Evolutionary conservation across 2,888 invertebrate species (phyloP).

Genomic region (Oxycera nigricornis): DNA sequence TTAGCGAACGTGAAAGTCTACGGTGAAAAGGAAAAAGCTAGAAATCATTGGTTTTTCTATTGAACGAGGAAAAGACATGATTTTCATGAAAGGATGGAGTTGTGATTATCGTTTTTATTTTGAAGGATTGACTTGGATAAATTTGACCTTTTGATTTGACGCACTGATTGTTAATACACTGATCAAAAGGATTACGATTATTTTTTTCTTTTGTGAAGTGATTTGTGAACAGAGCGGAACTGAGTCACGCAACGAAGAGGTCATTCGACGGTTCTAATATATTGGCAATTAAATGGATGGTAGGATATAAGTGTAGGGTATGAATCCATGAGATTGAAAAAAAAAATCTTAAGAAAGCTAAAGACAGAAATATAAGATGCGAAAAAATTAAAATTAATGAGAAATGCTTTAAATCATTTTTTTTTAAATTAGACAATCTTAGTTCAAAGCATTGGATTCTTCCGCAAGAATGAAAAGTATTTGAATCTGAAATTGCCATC

Average conservation of each 20-base stretch:
- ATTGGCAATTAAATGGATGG: not conserved
- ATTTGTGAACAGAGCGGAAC: not conserved
- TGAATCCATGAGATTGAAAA: too few species aligned
- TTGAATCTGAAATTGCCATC: too few species aligned
- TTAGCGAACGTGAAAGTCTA: not conserved
- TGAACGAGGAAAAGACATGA: not conserved
- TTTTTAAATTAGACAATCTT: too few species aligned
- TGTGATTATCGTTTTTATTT: not conserved
- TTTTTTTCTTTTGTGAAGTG: not conserved
- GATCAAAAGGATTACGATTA: not conserved
- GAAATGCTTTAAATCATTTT: too few species aligned
- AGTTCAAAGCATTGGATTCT: too few species aligned
- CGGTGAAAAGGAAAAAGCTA: not conserved
- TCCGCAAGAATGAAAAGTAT: too few species aligned
- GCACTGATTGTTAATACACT: not conserved
- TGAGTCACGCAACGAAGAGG: not conserved
- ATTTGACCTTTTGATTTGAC: slow-evolving; percentile 9
- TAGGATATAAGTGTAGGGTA: not conserved
- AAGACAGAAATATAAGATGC: too few species aligned
- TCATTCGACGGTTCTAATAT: not conserved
- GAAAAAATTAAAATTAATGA: too few species aligned
- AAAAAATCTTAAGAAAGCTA: too few species aligned
- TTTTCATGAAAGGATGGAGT: not conserved
- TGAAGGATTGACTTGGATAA: not conserved
- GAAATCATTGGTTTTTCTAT: not conserved